These are phyloP conservation scores for Hymenopus coronatus DNA, from an alignment of 2,888 invertebrate species.

Conservation along the genomic window DNA sequence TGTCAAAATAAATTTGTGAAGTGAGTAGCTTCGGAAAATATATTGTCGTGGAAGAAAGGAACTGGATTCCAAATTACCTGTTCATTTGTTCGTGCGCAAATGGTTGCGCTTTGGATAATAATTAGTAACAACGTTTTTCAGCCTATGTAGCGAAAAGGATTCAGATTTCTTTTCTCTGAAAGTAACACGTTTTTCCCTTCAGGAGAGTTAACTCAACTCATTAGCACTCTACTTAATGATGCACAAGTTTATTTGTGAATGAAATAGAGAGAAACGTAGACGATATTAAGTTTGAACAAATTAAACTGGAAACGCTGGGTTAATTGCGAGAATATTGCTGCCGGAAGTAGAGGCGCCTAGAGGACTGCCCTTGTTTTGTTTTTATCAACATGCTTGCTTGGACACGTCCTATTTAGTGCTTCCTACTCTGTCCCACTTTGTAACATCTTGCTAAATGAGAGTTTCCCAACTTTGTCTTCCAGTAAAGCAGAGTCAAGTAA, in stretches of 20 bases:
- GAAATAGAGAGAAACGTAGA: background rate
- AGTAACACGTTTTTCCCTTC: background rate
- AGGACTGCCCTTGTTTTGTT: background rate
- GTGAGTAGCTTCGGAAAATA: too few species aligned
- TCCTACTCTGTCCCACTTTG: background rate
- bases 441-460: background rate
- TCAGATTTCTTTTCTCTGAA: too few species aligned
- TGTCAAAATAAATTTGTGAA: too few species aligned
- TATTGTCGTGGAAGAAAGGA: too few species aligned
- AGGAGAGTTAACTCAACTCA: background rate
- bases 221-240: background rate
- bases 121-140: too few species aligned
- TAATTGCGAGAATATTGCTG: background rate
- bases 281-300: background rate
- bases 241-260: background rate
- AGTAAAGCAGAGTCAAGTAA: background rate
- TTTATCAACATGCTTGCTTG: background rate
- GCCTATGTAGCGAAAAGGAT: too few species aligned
- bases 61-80: too few species aligned
- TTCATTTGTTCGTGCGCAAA: too few species aligned
- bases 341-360: background rate
- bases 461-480: background rate
- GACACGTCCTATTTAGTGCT: background rate
- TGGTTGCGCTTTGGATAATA: too few species aligned
- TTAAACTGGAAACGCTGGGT: background rate